phyloP scores from a whole-genome alignment of 2,888 invertebrate species.

The Pilophorus perplexus region DNA sequence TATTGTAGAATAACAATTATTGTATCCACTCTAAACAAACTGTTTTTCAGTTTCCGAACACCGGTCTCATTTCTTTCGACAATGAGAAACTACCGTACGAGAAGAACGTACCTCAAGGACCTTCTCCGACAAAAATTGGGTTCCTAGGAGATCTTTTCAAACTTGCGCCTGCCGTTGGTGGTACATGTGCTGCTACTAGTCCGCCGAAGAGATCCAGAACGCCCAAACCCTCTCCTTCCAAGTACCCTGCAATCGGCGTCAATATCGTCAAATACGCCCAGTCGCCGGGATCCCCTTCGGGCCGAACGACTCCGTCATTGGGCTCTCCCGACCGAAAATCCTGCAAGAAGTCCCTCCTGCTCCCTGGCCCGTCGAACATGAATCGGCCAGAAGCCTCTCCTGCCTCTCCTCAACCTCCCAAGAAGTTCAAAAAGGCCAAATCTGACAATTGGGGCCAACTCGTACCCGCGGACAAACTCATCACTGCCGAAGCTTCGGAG shows the following conservation, averaged over 20 bases:
- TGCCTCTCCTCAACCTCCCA: neutral
- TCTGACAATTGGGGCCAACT: constrained; percentile 21
- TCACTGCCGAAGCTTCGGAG: neutral
- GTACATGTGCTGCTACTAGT: no score
- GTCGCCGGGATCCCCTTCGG: constrained; percentile 27
- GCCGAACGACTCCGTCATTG: no score
- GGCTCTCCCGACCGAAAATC: neutral
- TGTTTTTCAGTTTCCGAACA: constrained; percentile 5
- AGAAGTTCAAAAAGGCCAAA: constrained; percentile 12
- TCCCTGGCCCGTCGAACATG: neutral
- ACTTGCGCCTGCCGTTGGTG: neutral
- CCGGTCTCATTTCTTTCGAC: neutral
- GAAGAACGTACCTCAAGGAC: no score
- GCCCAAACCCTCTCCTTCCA: constrained; percentile 1
- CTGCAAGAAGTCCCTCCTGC: constrained; percentile 17
- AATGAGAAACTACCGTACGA: neutral
- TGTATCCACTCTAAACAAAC: no score
- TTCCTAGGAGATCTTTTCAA: no score
- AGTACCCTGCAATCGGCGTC: constrained; percentile 40
- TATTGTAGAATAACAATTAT: no score
- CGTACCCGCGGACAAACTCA: neutral
- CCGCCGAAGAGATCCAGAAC: neutral
- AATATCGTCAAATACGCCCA: constrained; percentile 29
- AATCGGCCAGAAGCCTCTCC: neutral
- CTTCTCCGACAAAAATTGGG: no score